Evolutionary conservation across 2,888 invertebrate genomes (phyloP).

Genomic region (Pelosia muscerda): DNA sequence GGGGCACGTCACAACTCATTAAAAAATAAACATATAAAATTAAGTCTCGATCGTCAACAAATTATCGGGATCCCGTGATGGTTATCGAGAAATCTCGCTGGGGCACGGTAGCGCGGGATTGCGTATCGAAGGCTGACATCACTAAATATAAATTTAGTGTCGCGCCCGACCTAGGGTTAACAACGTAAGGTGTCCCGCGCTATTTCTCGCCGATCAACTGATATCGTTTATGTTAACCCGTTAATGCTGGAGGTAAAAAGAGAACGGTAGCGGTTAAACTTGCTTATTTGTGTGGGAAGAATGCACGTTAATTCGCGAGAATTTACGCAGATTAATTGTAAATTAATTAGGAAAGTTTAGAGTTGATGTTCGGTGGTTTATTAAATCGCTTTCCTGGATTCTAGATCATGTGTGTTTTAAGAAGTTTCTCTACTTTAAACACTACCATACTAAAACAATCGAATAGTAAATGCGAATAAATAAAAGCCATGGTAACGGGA

Average conservation of each 20-base stretch:
- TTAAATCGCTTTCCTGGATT: neutral
- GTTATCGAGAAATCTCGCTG: conserved; percentile 69
- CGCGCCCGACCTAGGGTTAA: conserved; percentile 73
- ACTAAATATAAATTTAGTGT: conserved; percentile 78
- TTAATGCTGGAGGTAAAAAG: conserved; percentile 42
- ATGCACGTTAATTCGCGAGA: conserved; percentile 10
- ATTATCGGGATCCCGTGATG: conserved; percentile 65
- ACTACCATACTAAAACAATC: neutral
- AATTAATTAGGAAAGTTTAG: conserved; percentile 1
- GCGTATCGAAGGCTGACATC: conserved; percentile 77
- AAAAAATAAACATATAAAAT: conserved; percentile 62
- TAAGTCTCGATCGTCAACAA: conserved; percentile 67
- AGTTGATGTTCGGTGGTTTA: neutral
- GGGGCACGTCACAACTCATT: conserved; percentile 53
- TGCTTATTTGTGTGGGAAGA: conserved; percentile 16
- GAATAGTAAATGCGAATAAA: neutral
- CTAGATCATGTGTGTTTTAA: neutral
- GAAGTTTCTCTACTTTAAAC: neutral
- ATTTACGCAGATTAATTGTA: conserved; percentile 10
- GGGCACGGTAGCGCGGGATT: conserved; percentile 75
- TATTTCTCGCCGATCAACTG: conserved; percentile 73
- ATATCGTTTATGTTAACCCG: conserved; percentile 62
- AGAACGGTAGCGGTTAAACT: conserved; percentile 23
- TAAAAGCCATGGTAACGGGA: neutral
- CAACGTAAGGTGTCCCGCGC: conserved; percentile 70